Evolutionary conservation across 2,113 vertebrate genomes (phyloP).

Genomic region (Myiozetetes cayanensis): DNA sequence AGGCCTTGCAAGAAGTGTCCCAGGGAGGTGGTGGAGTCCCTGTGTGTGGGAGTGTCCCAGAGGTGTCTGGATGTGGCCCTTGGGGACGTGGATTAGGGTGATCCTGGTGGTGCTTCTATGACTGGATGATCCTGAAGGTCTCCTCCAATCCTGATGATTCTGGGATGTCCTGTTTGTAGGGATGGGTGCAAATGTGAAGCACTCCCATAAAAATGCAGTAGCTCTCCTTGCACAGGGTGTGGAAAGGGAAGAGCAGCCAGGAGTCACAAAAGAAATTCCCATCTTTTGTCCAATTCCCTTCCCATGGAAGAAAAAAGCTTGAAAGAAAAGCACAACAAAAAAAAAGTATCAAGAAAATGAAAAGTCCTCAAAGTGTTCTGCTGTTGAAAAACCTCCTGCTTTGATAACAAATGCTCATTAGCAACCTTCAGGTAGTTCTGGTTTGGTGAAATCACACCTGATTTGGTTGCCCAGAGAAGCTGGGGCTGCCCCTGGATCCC

Average conservation of each 20-base stretch:
- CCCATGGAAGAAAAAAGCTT: background rate
- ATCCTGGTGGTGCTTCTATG: rapidly evolving
- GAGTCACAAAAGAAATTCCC: background rate
- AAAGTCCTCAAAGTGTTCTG: background rate
- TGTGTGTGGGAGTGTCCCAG: background rate
- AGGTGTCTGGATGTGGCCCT: background rate
- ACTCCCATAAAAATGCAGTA: background rate
- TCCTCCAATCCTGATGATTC: rapidly evolving
- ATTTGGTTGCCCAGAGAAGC: rapidly evolving
- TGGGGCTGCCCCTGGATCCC: background rate
- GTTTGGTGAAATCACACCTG: background rate
- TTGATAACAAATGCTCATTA: background rate
- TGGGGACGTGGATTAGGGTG: background rate
- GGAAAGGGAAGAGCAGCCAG: background rate
- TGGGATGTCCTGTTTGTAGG: background rate
- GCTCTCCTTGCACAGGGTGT: background rate
- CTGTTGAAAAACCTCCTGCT: background rate
- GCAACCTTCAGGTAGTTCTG: background rate
- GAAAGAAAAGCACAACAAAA: background rate
- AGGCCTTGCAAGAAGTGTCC: too few relatives aligned
- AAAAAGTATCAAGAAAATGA: background rate
- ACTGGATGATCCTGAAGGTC: rapidly evolving
- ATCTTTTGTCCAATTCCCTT: background rate
- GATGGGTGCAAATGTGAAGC: background rate
- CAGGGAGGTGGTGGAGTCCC: background rate